These are phyloP conservation scores for Porites divaricata DNA, from an alignment of 92 coral and sea anemone species.

Conservation along the genomic window DNA sequence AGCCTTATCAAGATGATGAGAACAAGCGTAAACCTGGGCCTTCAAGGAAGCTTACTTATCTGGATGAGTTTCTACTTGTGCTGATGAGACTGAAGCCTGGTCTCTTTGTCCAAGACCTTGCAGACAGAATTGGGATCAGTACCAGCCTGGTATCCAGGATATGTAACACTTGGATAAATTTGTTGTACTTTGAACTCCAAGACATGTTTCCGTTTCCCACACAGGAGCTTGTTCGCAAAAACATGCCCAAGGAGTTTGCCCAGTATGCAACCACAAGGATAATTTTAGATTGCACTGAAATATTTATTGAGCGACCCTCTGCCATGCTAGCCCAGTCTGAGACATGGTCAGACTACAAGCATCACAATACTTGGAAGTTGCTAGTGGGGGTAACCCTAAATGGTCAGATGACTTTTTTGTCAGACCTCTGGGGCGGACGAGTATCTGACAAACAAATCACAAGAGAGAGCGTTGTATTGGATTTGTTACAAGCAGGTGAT, in stretches of 20 bases:
- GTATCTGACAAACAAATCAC: constrained; percentile 64
- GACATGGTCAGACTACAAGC: constrained; percentile 63
- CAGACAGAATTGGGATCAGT: constrained; percentile 59
- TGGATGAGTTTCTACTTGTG: constrained; percentile 54
- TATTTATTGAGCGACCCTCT: constrained; percentile 63
- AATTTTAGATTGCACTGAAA: constrained; percentile 61
- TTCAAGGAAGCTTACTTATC: constrained; percentile 21
- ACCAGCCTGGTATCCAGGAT: constrained; percentile 48
- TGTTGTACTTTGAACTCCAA: constrained; percentile 47
- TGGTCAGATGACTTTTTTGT: constrained; percentile 57
- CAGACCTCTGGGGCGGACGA: constrained; percentile 64
- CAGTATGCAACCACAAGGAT: constrained; percentile 59
- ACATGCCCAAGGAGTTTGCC: constrained; percentile 66
- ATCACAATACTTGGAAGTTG: constrained; percentile 59
- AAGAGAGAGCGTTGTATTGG: constrained; percentile 50
- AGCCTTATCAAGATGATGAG: constrained; percentile 42
- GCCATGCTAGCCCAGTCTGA: constrained; percentile 64
- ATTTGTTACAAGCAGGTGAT: constrained; percentile 57
- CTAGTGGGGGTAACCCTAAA: constrained; percentile 54
- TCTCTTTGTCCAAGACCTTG: constrained; percentile 55
- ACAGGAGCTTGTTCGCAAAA: constrained; percentile 34
- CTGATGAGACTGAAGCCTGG: constrained; percentile 67
- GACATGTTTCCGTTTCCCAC: constrained; percentile 65
- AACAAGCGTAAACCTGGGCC: constrained; percentile 31
- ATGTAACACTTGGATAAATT: constrained; percentile 62